Evolutionary conservation across 1,140 invertebrate species (phyloP), one percentile per base, ranked within the genome.

Genomic region (Trinorchestia longiramus): DNA sequence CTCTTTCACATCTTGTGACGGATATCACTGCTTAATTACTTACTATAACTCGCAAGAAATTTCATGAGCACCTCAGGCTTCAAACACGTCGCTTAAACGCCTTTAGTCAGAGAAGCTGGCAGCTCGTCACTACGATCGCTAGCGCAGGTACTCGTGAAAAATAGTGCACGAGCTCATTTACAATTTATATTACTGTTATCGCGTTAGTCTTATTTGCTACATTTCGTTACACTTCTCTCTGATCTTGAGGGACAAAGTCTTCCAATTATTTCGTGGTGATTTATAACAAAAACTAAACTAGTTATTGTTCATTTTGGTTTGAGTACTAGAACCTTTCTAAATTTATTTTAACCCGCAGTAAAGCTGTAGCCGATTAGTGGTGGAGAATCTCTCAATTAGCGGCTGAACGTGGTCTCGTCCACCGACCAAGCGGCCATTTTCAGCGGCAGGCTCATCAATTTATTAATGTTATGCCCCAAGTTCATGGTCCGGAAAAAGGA

Each of bases 401-500:
- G 43, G 92, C 44, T n/a, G 43, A 92, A 40, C 19, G 43, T 11
- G 62, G 62, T 77, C 62, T 1, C 62, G 62, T 77, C 62, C 62
- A 77, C 15, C 43, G 92, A n/a, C 92, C 92, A 44, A 43, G 36
- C 92, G 44, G 92, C 92, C 92, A 44, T 94, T 45, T 94, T 94
- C 43, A 45, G 92, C 40, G 17, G 43, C 43, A n/a, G 41, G 92
- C 44, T 47, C 92, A 47, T 94, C 92, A 44, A 94, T 94, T 47
- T 94, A 94, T 94, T 94, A 94, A 94, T 94, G 92, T 47, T 94
- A 94, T 94, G 92, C 92, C 44, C 92, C 43, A 94, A 94, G 92
- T 94, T 94, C 92, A 94, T 94, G 92, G 92, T 15, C 92, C 92
- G 92, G 92, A 94, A 94, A 94, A 94, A 94, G 92, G 92, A 94